Percentiles rank a stretch among this genome's conserved stretches.
These are phyloP conservation scores for Thripadectes ignobilis DNA, from an alignment of 2,797 vertebrate genomes.

Conservation along the genomic window DNA sequence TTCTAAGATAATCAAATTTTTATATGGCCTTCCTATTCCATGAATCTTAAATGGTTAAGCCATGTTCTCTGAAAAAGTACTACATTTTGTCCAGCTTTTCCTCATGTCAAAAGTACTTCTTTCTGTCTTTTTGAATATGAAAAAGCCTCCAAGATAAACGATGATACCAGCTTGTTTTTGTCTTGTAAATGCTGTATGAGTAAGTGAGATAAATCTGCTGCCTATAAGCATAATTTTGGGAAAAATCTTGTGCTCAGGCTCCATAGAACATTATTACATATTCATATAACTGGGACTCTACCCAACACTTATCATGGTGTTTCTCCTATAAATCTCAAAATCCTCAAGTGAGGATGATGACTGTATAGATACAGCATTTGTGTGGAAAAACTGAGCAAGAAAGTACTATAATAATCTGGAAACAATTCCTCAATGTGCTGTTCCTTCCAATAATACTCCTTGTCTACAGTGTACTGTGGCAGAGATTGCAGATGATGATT, in stretches of 20 bases:
- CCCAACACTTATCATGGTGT: neutral
- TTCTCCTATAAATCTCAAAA: conserved; percentile 48
- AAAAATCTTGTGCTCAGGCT: neutral
- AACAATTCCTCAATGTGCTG: neutral
- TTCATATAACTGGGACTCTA: conserved; percentile 3
- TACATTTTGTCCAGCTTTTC: neutral
- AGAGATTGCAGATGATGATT: conserved; percentile 42
- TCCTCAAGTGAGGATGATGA: neutral
- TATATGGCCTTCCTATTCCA: neutral
- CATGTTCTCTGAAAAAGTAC: neutral
- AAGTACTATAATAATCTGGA: conserved; percentile 28
- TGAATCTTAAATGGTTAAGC: neutral
- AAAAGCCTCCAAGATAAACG: neutral
- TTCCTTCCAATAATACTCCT: conserved; percentile 35
- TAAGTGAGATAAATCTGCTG: neutral
- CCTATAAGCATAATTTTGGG: neutral
- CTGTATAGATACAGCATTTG: neutral
- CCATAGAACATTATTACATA: neutral
- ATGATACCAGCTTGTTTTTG: neutral
- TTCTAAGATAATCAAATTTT: neutral
- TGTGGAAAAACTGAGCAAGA: conserved; percentile 41
- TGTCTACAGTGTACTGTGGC: neutral
- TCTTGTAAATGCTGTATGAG: neutral
- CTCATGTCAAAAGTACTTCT: neutral
- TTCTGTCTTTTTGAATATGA: neutral